A percentile compares a stretch with the other conserved stretches of the same genome.
These are phyloP conservation scores for Leucoraja ocellata DNA, from an alignment of 2,797 vertebrate genomes.

Conservation along the genomic window DNA sequence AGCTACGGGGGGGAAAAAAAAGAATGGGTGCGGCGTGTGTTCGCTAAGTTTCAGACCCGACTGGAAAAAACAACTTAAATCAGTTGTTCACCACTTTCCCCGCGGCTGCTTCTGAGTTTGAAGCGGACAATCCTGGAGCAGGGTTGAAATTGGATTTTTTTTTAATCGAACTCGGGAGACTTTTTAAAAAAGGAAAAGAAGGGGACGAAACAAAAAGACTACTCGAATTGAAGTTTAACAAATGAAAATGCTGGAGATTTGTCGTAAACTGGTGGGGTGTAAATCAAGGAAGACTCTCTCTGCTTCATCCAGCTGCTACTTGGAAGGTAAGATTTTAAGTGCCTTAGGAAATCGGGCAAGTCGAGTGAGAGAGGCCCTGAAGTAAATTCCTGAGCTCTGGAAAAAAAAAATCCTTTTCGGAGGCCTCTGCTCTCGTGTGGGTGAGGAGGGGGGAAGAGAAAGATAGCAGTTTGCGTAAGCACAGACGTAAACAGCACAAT, in stretches of 20 bases:
- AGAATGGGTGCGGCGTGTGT: conserved; percentile 23
- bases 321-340: conserved; percentile 79
- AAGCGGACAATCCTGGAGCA: neutral
- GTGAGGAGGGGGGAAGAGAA: neutral
- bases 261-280: conserved; percentile 97
- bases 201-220: conserved; percentile 44
- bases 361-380: conserved; percentile 26
- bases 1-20: neutral
- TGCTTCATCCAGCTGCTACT: conserved; percentile 93
- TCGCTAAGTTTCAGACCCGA: neutral
- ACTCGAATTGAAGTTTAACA: conserved; percentile 60
- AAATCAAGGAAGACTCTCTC: conserved; percentile 97
- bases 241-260: conserved; percentile 99
- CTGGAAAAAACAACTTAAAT: neutral
- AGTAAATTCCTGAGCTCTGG: conserved; percentile 15
- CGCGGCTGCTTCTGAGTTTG: neutral
- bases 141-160: neutral
- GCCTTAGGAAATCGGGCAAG: neutral
- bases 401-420: conserved; percentile 30
- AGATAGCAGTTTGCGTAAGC: conserved; percentile 27
- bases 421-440: conserved; percentile 35
- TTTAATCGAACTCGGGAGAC: neutral
- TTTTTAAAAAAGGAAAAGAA: conserved; percentile 11
- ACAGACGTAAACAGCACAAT: conserved; percentile 19
- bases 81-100: neutral